These are phyloP conservation scores for Himantopus leucocephalus DNA, from an alignment of 2,113 vertebrate genomes.

Conservation along the genomic window DNA sequence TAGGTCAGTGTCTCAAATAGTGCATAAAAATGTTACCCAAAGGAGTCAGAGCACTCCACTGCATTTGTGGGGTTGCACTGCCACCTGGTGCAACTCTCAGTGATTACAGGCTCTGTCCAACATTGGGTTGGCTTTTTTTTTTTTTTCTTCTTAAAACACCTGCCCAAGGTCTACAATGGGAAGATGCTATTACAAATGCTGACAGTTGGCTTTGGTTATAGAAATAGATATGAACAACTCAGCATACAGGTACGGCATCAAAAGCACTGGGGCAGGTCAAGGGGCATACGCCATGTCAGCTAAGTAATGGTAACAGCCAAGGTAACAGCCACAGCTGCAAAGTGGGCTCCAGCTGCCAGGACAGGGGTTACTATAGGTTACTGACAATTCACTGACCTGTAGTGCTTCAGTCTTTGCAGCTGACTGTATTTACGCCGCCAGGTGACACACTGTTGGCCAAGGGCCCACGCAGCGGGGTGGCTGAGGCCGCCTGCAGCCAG, in stretches of 20 bases:
- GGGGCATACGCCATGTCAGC: fast-evolving
- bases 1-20: background rate
- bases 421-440: fast-evolving
- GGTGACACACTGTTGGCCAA: background rate
- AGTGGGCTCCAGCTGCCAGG: background rate
- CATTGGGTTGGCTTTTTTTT: fast-evolving
- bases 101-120: background rate
- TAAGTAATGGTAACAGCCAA: fast-evolving
- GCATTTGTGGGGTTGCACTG: background rate
- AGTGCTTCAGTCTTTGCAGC: background rate
- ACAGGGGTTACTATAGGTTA: too few relatives aligned
- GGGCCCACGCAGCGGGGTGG: fast-evolving
- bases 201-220: background rate
- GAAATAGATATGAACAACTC: background rate
- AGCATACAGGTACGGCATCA: background rate
- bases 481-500: background rate
- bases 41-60: background rate
- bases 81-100: background rate
- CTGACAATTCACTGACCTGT: background rate
- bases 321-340: background rate
- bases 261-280: background rate
- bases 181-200: background rate
- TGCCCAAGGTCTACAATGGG: background rate
- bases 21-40: background rate
- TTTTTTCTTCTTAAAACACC: background rate